These are phyloP conservation scores for Drosophila tristis DNA, from an alignment of 1,140 invertebrate genomes.

Conservation along the genomic window DNA sequence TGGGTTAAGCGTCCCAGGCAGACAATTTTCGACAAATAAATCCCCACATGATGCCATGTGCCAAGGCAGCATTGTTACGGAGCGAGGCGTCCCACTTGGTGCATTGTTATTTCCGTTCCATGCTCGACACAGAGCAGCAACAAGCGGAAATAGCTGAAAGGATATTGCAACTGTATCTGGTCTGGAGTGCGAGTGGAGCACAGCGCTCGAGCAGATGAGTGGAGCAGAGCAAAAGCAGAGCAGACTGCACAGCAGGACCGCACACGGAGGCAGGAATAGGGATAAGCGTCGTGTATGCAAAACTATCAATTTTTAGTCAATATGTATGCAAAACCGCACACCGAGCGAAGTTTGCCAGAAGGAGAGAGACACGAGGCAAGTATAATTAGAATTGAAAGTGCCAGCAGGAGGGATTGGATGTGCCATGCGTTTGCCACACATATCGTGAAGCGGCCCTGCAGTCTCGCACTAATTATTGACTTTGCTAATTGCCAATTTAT, in stretches of 20 bases:
- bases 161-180: constrained; percentile 71
- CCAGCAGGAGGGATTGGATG: constrained; percentile 1
- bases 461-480: constrained; percentile 53
- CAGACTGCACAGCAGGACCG: constrained; percentile 13
- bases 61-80: background rate
- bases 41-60: constrained; percentile 33
- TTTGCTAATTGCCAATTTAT: constrained; percentile 60
- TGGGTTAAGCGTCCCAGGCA: background rate
- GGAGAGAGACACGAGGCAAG: constrained; percentile 21
- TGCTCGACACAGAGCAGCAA: constrained; percentile 56
- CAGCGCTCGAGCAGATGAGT: no score
- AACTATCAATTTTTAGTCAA: constrained; percentile 48
- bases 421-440: constrained; percentile 15
- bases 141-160: constrained; percentile 77
- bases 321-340: constrained; percentile 38
- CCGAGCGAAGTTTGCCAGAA: constrained; percentile 30
- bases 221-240: no score
- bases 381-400: constrained; percentile 53
- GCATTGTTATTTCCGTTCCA: constrained; percentile 73
- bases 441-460: constrained; percentile 12
- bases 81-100: constrained; percentile 30
- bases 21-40: constrained; percentile 47
- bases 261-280: background rate
- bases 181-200: constrained; percentile 30
- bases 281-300: constrained; percentile 39